Base-by-base conservation (phyloP, 2,797 vertebrate genomes). In the Falco concolor region DNA sequence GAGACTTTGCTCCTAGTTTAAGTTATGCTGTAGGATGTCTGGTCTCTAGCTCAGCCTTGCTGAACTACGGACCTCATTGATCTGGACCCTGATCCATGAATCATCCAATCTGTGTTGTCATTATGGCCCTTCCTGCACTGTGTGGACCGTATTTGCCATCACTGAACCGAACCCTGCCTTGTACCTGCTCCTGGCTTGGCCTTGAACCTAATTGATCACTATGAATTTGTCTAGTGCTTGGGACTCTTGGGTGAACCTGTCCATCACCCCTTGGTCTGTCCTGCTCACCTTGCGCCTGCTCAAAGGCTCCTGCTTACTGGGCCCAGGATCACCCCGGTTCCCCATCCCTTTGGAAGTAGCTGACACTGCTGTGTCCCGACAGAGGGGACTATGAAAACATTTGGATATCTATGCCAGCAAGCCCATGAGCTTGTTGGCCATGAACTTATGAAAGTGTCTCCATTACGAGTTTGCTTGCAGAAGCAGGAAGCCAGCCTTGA, bases 91-190 rank as follows among this genome's bases (percentile, higher is more conserved):
- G 15, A 53, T 5, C 19, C 1, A 1, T 20, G 4, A 61, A 24
- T 25, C 1, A 4, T 32, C 1, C 21, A 34, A 32, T 11, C 6
- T 69, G 25, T 5, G 1, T 1, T 3, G 14, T 22, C 18, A 5
- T 23, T 18, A 1, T 10, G 45, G 36, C 20, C 34, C 16, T 7
- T 25, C 8, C 22, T 10, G 36, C 22, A 18, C 32, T 80, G 12
- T 24, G 13, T 52, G 44, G 74, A 25, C 28, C 7, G 57, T n/a
- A 6, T 5, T 64, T 5, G 6, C 53, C 7, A 16, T 6, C 28
- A 5, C 16, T 64, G 65, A n/a, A 38, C 47, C 38, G 7, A 7
- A 21, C 4, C 2, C 24, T 76, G 56, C 30, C 32, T 50, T 74
- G 20, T 59, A 10, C 16, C 54, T 89, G 74, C 16, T 61, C 21